Evolutionary conservation across 2,113 vertebrate species (phyloP).

Genomic region (Mystacornis crossleyi): DNA sequence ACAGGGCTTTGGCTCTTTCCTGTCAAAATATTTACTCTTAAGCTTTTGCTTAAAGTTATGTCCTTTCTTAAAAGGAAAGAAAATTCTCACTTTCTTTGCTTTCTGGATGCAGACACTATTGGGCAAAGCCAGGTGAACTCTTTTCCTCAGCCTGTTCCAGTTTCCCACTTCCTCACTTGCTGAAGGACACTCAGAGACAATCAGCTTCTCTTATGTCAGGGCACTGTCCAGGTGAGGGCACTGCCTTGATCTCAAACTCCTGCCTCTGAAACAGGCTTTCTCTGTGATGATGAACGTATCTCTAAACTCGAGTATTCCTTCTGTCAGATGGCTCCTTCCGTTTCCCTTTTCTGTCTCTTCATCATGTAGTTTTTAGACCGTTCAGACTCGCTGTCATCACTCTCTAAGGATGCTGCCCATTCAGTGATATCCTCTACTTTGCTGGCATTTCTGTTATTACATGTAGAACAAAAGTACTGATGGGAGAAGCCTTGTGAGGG

Average conservation of each 20-base stretch:
- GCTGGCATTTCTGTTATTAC: background rate
- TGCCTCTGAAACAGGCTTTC: background rate
- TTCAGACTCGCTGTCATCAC: background rate
- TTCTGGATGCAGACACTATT: background rate
- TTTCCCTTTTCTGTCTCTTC: background rate
- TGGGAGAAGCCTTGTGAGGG: background rate
- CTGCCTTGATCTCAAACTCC: background rate
- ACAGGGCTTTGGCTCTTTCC: background rate
- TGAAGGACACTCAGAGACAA: background rate
- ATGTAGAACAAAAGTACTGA: background rate
- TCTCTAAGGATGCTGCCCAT: fast-evolving
- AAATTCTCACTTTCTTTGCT: background rate
- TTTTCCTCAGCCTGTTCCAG: background rate
- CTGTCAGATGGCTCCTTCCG: background rate
- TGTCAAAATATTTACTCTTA: background rate
- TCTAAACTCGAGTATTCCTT: background rate
- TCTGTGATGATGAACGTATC: background rate
- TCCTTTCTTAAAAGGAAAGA: background rate
- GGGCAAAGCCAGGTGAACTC: background rate
- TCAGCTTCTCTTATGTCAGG: background rate
- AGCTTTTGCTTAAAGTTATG: background rate
- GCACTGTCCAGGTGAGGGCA: background rate
- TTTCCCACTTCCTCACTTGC: background rate
- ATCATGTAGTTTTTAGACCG: background rate
- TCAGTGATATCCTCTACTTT: background rate